Percentiles rank a stretch among this genome's conserved stretches.
Evolutionary conservation across 2,113 vertebrate species (phyloP).

Genomic region (Callionymus lyra): DNA sequence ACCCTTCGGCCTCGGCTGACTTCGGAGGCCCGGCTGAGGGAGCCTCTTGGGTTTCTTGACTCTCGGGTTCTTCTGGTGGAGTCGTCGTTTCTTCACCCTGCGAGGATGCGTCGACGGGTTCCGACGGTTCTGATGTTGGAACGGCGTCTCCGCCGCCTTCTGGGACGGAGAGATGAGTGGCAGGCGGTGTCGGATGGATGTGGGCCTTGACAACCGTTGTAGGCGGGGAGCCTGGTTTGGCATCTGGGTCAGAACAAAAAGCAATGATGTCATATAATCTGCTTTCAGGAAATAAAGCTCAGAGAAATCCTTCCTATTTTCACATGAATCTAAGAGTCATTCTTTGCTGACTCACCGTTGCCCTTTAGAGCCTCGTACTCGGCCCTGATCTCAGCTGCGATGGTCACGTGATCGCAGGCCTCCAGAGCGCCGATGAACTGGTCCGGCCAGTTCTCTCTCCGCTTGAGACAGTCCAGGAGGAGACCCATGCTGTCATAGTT

Average conservation of each 20-base stretch:
- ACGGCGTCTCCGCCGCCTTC: not conserved
- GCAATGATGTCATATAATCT: not conserved
- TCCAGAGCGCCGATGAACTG: conserved; percentile 8
- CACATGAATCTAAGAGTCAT: not conserved
- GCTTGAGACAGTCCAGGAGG: conserved; percentile 8
- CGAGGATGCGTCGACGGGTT: not conserved
- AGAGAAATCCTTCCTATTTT: not conserved
- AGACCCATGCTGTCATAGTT: conserved; percentile 2
- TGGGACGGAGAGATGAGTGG: not conserved
- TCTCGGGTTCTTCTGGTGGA: not conserved
- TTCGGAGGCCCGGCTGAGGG: not conserved
- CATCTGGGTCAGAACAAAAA: not conserved
- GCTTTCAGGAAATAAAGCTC: not conserved
- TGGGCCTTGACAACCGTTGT: not conserved
- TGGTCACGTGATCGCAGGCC: not conserved
- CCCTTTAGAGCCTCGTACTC: not conserved
- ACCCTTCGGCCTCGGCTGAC: too few species aligned
- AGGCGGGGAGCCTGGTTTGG: not conserved
- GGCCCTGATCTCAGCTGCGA: conserved; percentile 3
- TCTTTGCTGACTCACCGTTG: not conserved
- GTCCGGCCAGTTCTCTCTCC: conserved; percentile 4
- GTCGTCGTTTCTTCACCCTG: not conserved
- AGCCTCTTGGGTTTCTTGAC: not conserved
- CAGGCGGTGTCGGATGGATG: not conserved
- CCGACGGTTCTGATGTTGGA: not conserved